Evolutionary conservation across 2,888 invertebrate species (phyloP), one percentile per base, ranked within the genome.

Genomic region (Tetramorium bicarinatum): DNA sequence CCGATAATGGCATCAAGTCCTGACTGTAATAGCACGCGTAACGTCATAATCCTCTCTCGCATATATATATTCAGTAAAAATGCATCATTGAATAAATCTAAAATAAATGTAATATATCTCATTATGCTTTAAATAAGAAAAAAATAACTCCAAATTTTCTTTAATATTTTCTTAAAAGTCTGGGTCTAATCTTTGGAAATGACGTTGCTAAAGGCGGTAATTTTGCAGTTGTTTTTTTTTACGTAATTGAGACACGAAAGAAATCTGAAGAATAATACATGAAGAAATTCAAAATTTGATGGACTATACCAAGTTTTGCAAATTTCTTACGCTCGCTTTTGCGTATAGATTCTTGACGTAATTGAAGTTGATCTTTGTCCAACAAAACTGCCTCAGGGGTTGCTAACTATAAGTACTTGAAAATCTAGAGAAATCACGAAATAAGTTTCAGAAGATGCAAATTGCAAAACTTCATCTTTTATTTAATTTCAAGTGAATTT

Each of bases 1-100:
- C 21, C 34, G 13, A 80, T 80, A 80, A 80, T 80, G 25, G 38
- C 71, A 61, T 47, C 59, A 71, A 80, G 59, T 69, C 44, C 75
- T 64, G 18, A 62, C 64, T 64, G 47, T 69, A 69, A 79, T 54
- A 34, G 44, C 47, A 34, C 34, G 13, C 47, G 13, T 25, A 62
- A 47, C 15, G 15, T 62, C 21, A 62, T 61, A 64, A 77, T 66
- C 15, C 41, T 54, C 8, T 77, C 13, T 41, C 25, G 29, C 54
- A 3, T 9, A 44, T 15, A 47, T 47, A 44, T 49, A 49, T 76
- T 76, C 49, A 52, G 7, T 49, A 62, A 21, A 47, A 52, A 34
- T 52, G 52, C 21, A 76, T 67, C n/a, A 66, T 29, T 41, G 2
- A 41, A 66, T 67, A 11, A 66, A 77, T 52, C 3, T 44, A 13